A percentile compares a stretch with the other conserved stretches of the same genome.
Conservation (phyloP, 2,113 vertebrate species). For the Coturnix japonica region DNA sequence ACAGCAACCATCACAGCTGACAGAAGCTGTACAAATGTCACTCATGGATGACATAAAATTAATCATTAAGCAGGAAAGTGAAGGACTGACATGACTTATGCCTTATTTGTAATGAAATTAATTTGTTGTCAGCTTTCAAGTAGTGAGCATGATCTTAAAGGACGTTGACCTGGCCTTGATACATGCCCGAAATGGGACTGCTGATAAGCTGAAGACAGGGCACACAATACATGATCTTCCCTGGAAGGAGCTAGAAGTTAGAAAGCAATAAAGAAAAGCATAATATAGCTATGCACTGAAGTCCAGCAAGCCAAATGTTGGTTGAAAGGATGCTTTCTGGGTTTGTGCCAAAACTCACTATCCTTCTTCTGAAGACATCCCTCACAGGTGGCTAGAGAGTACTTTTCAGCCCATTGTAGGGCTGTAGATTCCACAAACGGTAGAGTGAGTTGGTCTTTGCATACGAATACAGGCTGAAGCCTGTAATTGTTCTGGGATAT, state of each 20-base stretch:
- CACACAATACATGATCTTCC: background rate
- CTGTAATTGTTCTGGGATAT: background rate
- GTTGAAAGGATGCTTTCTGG: background rate
- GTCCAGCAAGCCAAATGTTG: constrained; percentile 21
- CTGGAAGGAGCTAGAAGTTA: background rate
- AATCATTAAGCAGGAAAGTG: background rate
- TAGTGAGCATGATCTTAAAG: background rate
- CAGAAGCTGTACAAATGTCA: background rate
- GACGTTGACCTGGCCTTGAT: background rate
- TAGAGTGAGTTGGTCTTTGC: constrained; percentile 6
- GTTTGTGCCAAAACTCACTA: background rate
- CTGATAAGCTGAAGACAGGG: background rate
- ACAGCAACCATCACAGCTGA: background rate
- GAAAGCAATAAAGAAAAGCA: constrained; percentile 9
- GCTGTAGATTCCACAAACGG: constrained; percentile 9
- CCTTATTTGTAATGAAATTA: background rate
- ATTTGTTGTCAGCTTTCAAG: background rate
- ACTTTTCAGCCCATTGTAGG: background rate
- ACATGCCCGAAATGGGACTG: background rate
- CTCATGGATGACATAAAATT: background rate
- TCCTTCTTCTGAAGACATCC: constrained; percentile 33
- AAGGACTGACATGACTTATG: background rate
- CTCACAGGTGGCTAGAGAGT: background rate
- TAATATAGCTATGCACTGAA: constrained; percentile 5
- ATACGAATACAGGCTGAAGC: background rate